Percentiles rank a stretch among this genome's conserved stretches.
Conservation (phyloP, 2,113 vertebrate species). For the Mormyrus iriodes region DNA sequence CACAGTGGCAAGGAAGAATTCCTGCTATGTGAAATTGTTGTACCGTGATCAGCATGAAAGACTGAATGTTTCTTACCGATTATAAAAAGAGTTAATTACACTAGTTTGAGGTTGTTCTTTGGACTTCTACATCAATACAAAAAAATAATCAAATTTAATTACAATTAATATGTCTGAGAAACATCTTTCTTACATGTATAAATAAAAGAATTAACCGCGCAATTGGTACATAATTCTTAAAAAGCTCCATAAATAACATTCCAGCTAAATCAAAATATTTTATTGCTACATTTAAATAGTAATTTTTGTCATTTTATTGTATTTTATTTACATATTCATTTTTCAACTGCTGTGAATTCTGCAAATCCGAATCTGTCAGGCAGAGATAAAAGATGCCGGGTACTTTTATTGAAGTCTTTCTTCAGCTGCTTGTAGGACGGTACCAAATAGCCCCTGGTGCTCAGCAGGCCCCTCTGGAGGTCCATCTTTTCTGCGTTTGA, state of each 20-base stretch:
- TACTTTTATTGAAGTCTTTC: conserved; percentile 10
- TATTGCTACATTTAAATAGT: background rate
- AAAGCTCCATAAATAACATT: background rate
- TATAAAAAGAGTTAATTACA: conserved; percentile 1
- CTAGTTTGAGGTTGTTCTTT: background rate
- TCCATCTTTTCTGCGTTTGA: background rate
- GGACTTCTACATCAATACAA: background rate
- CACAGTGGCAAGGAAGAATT: background rate
- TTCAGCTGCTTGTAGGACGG: background rate
- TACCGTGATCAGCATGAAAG: background rate
- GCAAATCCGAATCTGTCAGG: background rate
- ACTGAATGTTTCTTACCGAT: background rate
- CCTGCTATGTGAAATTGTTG: background rate
- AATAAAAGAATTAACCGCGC: too few species aligned
- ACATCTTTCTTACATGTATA: background rate
- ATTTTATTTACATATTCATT: background rate
- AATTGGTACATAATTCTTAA: background rate
- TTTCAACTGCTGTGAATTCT: background rate
- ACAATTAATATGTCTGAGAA: background rate
- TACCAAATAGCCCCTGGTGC: background rate
- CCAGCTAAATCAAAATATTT: background rate
- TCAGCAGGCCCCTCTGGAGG: background rate
- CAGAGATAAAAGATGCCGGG: background rate
- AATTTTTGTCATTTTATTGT: background rate
- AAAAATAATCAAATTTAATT: background rate